These are phyloP conservation scores for Scaptomyza hsui DNA, from an alignment of 1,140 invertebrate genomes.

Conservation along the genomic window DNA sequence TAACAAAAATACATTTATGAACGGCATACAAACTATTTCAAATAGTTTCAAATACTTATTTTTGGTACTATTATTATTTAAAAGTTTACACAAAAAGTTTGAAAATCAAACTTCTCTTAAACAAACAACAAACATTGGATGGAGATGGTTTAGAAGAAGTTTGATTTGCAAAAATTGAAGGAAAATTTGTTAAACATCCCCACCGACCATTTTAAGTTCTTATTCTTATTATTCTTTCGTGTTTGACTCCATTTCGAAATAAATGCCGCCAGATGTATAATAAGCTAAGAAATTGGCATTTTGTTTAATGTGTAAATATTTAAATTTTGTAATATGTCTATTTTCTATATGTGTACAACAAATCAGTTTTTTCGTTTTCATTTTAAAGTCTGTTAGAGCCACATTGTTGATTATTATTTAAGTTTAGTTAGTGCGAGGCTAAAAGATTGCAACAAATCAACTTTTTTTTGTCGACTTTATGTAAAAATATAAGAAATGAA, in stretches of 20 bases:
- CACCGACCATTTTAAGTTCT: constrained; percentile 55
- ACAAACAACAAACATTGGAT: not conserved
- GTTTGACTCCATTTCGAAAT: constrained; percentile 13
- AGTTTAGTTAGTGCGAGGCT: constrained; percentile 84
- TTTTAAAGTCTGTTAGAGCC: constrained; percentile 77
- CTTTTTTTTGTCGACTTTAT: constrained; percentile 28
- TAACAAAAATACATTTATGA: not conserved
- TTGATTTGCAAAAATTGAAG: not conserved
- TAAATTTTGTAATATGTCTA: constrained; percentile 30
- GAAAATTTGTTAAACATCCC: constrained; percentile 58
- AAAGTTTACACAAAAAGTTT: constrained; percentile 12
- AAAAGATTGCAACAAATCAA: constrained; percentile 36
- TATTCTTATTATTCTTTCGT: not conserved
- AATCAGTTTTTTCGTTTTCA: constrained; percentile 54
- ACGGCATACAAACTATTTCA: constrained; percentile 17
- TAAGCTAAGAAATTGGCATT: constrained; percentile 10
- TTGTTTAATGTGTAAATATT: constrained; percentile 28
- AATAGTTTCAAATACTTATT: constrained; percentile 22
- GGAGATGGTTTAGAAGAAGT: not conserved
- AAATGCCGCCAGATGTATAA: constrained; percentile 32
- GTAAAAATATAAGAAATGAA: constrained; percentile 9
- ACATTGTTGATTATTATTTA: constrained; percentile 84
- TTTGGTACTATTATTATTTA: constrained; percentile 8
- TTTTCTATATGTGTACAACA: constrained; percentile 40
- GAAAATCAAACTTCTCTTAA: constrained; percentile 4